A percentile compares a stretch with the other conserved stretches of the same genome.
These are phyloP conservation scores for Bufo bufo DNA, from an alignment of 2,113 vertebrate species.

Conservation along the genomic window DNA sequence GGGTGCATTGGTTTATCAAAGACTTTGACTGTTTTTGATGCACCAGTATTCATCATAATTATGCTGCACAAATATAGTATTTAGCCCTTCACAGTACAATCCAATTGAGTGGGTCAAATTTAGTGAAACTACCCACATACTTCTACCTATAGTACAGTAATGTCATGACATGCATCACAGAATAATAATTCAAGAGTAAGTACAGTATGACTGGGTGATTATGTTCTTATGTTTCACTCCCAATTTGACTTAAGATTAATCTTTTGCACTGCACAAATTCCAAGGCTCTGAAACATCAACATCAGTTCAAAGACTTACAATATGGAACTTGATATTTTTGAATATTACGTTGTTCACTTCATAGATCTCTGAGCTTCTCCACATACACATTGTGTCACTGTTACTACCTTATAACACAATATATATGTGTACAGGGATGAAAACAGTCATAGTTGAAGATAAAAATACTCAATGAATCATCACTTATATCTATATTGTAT, in stretches of 20 bases:
- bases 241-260: background rate
- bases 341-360: background rate
- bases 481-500: too few relatives aligned
- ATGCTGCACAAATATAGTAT: background rate
- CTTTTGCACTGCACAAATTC: background rate
- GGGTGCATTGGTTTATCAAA: conserved; percentile 24
- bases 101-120: conserved; percentile 11
- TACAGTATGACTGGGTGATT: background rate
- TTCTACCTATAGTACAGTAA: conserved; percentile 4
- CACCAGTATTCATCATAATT: conserved; percentile 20
- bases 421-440: background rate
- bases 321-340: background rate
- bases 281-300: background rate
- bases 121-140: background rate
- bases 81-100: background rate
- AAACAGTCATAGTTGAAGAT: background rate
- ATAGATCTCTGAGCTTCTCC: background rate
- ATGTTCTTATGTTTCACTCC: background rate
- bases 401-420: background rate
- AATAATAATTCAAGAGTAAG: background rate
- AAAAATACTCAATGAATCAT: background rate
- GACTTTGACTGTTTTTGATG: conserved; percentile 14
- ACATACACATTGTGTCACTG: background rate
- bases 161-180: conserved; percentile 7
- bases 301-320: background rate